Conservation (phyloP, 2,797 vertebrate genomes). For the Nasua narica region DNA sequence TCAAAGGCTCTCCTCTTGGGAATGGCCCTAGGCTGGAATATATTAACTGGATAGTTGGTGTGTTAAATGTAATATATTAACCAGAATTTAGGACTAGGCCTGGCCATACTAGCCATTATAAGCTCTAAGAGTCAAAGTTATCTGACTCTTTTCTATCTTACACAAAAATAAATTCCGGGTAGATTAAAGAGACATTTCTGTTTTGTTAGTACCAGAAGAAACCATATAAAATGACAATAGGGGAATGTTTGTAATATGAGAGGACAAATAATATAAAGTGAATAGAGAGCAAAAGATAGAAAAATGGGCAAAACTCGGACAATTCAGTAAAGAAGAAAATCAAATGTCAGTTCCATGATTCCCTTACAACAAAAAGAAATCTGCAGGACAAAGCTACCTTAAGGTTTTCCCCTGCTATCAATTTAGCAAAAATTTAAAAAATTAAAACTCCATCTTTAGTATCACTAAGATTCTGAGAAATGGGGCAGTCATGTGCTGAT, state of each 20-base stretch:
- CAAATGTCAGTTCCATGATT: neutral
- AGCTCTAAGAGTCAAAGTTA: neutral
- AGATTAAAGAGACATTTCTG: neutral
- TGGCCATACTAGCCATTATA: neutral
- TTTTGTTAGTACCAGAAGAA: neutral
- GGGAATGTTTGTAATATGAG: neutral
- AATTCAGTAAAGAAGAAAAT: conserved; percentile 29
- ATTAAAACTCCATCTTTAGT: neutral
- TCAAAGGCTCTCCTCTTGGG: conserved; percentile 7
- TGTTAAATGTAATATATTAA: conserved; percentile 56
- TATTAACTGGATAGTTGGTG: conserved; percentile 40
- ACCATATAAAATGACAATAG: neutral
- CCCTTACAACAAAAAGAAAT: neutral
- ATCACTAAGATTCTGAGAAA: neutral
- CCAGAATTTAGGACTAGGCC: neutral
- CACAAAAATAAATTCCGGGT: neutral
- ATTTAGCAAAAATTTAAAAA: conserved; percentile 8
- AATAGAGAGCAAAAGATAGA: neutral
- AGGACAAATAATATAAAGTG: neutral
- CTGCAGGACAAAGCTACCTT: neutral
- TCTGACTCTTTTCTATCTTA: neutral
- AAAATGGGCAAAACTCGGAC: neutral
- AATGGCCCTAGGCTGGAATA: neutral
- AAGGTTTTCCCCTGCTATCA: neutral
- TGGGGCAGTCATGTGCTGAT: neutral